These are phyloP conservation scores for Oncorhynchus clarkii DNA, from an alignment of 2,113 vertebrate genomes.

Conservation along the genomic window DNA sequence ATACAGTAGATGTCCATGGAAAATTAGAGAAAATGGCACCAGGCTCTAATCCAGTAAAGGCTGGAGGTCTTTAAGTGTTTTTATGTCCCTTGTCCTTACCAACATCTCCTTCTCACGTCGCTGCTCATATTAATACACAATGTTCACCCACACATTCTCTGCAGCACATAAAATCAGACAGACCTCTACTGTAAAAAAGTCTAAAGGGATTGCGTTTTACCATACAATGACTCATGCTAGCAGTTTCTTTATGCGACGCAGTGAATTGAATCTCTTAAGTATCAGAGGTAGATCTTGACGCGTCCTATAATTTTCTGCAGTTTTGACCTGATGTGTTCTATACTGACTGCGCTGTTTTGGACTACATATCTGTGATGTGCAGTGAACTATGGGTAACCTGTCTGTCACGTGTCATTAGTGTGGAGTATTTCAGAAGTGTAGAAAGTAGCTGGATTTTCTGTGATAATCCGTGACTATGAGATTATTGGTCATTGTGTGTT, in stretches of 20 bases:
- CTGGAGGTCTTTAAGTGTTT: background rate
- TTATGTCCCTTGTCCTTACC: background rate
- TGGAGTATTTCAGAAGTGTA: constrained; percentile 1
- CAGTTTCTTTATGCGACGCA: background rate
- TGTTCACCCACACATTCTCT: background rate
- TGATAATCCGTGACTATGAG: background rate
- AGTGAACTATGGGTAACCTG: background rate
- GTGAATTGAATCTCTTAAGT: background rate
- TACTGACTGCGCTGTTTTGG: constrained; percentile 5
- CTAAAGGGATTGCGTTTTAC: constrained; percentile 42
- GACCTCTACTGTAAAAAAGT: constrained; percentile 22
- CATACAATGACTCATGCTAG: background rate
- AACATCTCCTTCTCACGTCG: background rate
- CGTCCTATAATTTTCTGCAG: background rate
- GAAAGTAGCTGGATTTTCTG: constrained; percentile 4
- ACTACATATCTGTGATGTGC: background rate
- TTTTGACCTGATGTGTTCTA: background rate
- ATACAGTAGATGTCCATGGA: background rate
- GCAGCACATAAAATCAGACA: background rate
- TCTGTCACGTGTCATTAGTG: background rate
- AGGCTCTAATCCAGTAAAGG: background rate
- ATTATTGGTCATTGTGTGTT: constrained; percentile 4
- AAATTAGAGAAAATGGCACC: background rate
- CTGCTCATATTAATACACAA: constrained; percentile 5
- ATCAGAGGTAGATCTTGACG: background rate